Base-by-base conservation (phyloP, 2,797 vertebrate species). In the Gymnoscopelus microlampas region DNA sequence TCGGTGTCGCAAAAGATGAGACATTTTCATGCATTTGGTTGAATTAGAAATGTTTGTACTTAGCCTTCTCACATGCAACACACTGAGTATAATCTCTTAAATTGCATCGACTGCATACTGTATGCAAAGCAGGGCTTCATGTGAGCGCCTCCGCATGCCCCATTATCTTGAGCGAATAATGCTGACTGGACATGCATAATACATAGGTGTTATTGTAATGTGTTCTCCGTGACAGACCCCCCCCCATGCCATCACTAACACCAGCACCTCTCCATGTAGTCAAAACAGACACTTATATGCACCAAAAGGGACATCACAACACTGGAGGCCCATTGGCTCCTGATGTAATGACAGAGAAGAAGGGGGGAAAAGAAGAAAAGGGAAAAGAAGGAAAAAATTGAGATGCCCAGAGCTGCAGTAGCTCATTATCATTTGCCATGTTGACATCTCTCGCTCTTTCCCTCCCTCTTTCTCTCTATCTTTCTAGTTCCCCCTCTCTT, bases 151-250 rank as follows among this genome's bases (percentile, higher is more conserved):
- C 79, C 80, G 80, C 78, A 71, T 82, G 59, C 51, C 77, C 62
- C 73, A 84, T 87, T 83, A 85, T 82, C 76, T 74, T 60, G 77
- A 74, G 76, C 78, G 74, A 88, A 88, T 80, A 44, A 77, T 84
- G 85, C 82, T 88, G 85, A 86, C 81, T 79, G 77, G 71, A 70
- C 83, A 88, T 92, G 77, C 80, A 91, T 89, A 89, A 91, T 86
- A 78, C 77, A 91, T 90, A 54, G 75, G 85, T 83, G 80, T 78
- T 84, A 80, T 78, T 88, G 77, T 81, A 73, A 55, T 84, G 66
- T 39, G 1, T 74, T 87, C 67, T 78, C 66, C 54, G 75, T 77
- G 71, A 78, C 67, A 70, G 82, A 74, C 71, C 73, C 71, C 24
- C 72, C 7, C 35, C 26, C 39, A 44, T 9, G 39, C 39, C 39